phyloP scores from a whole-genome alignment of 2,797 vertebrate species.

The Manis javanica region DNA sequence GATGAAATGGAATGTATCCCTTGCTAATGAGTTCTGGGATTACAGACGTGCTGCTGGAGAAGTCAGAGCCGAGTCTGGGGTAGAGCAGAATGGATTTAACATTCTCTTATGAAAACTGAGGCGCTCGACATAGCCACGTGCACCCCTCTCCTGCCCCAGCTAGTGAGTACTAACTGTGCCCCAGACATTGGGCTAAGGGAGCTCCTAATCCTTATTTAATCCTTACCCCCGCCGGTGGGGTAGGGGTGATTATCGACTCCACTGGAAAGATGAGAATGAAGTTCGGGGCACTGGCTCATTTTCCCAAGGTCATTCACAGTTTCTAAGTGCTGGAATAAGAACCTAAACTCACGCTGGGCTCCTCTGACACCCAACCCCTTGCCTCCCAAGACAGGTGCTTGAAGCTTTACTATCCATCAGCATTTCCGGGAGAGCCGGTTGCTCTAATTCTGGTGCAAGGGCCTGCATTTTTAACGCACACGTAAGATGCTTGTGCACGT shows the following conservation, averaged over 20 bases:
- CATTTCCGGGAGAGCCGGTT: not conserved
- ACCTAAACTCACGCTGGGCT: fast-evolving
- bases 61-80: fast-evolving
- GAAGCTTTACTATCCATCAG: not conserved
- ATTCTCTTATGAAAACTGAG: not conserved
- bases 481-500: fast-evolving
- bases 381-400: not conserved
- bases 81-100: too few relatives aligned
- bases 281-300: not conserved
- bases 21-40: not conserved
- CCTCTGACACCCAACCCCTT: not conserved
- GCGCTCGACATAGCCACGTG: fast-evolving
- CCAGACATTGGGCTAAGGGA: fast-evolving
- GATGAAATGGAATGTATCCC: not conserved
- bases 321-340: not conserved
- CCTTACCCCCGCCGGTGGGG: fast-evolving
- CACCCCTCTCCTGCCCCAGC: fast-evolving
- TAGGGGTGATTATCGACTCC: fast-evolving
- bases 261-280: not conserved
- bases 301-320: not conserved
- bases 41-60: fast-evolving
- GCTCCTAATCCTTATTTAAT: fast-evolving
- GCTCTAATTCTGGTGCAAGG: not conserved
- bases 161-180: fast-evolving
- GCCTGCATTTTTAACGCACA: not conserved